These are phyloP conservation scores for Eudasyphora cyanicolor DNA, from an alignment of 2,888 invertebrate genomes.

Conservation along the genomic window DNA sequence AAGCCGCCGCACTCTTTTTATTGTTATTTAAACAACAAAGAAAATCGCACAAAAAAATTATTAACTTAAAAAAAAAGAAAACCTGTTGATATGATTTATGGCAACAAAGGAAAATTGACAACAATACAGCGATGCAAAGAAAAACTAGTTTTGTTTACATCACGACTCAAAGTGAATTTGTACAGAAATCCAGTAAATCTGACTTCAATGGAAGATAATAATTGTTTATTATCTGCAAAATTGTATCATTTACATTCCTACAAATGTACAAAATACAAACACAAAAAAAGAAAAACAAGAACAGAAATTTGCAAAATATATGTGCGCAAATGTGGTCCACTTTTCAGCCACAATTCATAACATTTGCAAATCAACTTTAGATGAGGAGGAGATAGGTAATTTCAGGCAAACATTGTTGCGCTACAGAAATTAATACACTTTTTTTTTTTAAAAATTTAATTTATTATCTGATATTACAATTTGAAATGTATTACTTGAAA, in stretches of 20 bases:
- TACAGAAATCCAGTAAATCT: neutral
- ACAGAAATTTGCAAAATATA: too few species aligned
- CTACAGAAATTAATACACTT: too few species aligned
- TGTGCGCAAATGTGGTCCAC: neutral
- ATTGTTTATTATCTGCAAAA: slow-evolving; percentile 12
- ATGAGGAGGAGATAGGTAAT: neutral
- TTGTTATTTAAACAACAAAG: neutral
- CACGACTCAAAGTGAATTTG: neutral
- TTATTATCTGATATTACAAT: too few species aligned
- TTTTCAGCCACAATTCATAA: neutral
- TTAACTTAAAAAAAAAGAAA: neutral
- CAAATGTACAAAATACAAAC: neutral
- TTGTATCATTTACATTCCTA: slow-evolving; percentile 12
- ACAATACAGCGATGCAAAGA: neutral
- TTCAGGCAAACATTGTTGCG: neutral
- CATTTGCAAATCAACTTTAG: neutral
- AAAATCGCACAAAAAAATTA: neutral
- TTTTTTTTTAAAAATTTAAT: too few species aligned
- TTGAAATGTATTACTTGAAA: too few species aligned
- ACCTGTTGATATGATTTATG: neutral
- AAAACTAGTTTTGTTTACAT: slow-evolving; percentile 4
- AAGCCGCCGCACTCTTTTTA: too few species aligned
- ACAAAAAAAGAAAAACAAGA: neutral
- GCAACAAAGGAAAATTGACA: neutral
- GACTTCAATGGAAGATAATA: slow-evolving; percentile 3